phyloP scores from a whole-genome alignment of 2,797 vertebrate genomes.

The Rhincodon typus region DNA sequence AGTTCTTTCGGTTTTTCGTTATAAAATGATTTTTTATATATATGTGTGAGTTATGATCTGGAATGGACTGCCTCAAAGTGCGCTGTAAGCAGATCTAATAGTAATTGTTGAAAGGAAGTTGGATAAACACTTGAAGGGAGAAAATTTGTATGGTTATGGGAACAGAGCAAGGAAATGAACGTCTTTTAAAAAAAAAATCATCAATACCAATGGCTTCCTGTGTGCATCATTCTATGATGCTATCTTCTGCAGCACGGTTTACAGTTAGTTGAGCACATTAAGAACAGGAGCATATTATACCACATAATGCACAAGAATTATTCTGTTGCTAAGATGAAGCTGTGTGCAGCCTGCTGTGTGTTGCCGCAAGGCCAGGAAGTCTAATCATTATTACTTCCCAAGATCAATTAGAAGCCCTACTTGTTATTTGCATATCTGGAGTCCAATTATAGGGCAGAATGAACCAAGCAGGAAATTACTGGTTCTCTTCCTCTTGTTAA shows the following conservation, averaged over 20 bases:
- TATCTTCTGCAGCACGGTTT: neutral
- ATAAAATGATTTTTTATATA: too few species aligned
- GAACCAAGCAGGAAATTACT: neutral
- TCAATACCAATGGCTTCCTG: neutral
- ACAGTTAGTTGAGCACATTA: neutral
- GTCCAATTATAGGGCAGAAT: neutral
- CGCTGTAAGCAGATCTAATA: neutral
- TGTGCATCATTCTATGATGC: neutral
- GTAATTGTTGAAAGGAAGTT: neutral
- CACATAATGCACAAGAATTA: neutral
- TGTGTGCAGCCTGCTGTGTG: neutral
- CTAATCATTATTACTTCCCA: neutral
- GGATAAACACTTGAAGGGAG: neutral
- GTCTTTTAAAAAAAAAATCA: neutral
- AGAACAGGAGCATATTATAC: neutral
- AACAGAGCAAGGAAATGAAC: neutral
- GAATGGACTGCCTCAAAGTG: neutral
- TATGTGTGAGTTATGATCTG: neutral
- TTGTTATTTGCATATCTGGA: neutral
- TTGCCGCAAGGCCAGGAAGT: neutral
- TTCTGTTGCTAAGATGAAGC: neutral
- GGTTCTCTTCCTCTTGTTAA: neutral
- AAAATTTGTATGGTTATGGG: neutral
- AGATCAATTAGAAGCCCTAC: neutral
- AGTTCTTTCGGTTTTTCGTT: too few species aligned